Base-by-base conservation (phyloP, 2,113 vertebrate genomes). In the Uropsilus gracilis region DNA sequence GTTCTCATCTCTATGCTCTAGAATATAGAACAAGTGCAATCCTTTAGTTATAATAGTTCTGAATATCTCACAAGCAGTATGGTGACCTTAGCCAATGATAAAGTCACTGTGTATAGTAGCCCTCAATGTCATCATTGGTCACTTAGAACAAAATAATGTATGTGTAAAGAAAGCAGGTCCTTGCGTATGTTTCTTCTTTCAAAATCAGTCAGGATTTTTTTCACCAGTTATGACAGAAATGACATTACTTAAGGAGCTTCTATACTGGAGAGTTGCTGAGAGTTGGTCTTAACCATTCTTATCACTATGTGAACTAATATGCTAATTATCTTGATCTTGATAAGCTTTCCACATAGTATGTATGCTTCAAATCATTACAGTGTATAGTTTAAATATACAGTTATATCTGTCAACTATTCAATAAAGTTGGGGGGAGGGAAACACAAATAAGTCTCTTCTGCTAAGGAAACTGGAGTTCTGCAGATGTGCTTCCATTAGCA, bases 401-500 rank as follows among this genome's bases (percentile, higher is more conserved):
- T 64, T 73, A 50, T 44, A 64, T 82, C 32, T 57, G 46, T 75
- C 39, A 82, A 55, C 37, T 75, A 37, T 72, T 32, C 24, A 30
- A 37, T 57, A 82, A 93, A 66, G 2, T 64, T 32, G 22, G 66
- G 9, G 8, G 17, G 9, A 0, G 5, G 95, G 59, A 89, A 96
- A 72, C 69, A 81, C n/a, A 96, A 91, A 91, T 77, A 93, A 96
- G 66, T 77, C 91, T 77, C 91, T 94, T 94, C 82, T 75, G 80
- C 57, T 78, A 73, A 96, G 37, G 85, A 86, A 97, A 96, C 92
- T 86, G 64, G 64, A 93, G 39, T 85, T 97, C 92, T 96, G 87
- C 94, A 96, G 91, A 90, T 83, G 30, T 95, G 85, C 88, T 95
- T 90, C 89, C 88, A 90, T 96, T 96, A 95, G 59, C 95, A 94